These are phyloP conservation scores for Nomada fucata DNA, from an alignment of 2,888 invertebrate genomes.

Conservation along the genomic window DNA sequence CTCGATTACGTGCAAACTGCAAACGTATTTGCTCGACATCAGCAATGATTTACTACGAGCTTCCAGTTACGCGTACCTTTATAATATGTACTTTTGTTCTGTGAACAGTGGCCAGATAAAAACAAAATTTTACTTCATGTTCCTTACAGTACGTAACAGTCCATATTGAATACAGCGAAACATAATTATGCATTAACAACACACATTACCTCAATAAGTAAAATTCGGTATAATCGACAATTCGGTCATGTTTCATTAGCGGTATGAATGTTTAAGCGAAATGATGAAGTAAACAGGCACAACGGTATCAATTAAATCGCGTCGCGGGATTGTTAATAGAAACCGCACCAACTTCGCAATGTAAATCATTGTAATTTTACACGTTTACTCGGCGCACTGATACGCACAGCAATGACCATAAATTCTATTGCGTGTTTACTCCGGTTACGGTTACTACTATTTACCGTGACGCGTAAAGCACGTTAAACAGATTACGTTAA, in stretches of 20 bases:
- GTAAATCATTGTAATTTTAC: conserved; percentile 49
- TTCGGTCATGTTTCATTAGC: conserved; percentile 13
- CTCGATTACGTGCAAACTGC: background rate
- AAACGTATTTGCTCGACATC: background rate
- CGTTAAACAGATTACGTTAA: conserved; percentile 52
- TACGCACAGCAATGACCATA: conserved; percentile 44
- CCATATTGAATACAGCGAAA: no score
- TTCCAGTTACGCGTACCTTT: background rate
- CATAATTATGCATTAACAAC: no score
- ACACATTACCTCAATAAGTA: no score
- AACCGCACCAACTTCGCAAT: conserved; percentile 35
- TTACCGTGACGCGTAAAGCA: conserved; percentile 54
- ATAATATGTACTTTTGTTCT: no score
- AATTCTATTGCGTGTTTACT: conserved; percentile 38
- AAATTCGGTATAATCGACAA: conserved; percentile 2
- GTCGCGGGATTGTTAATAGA: conserved; percentile 35
- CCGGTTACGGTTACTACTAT: conserved; percentile 40
- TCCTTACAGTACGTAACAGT: no score
- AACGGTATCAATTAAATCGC: conserved; percentile 16
- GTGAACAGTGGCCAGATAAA: no score
- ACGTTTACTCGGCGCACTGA: conserved; percentile 38
- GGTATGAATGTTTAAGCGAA: conserved; percentile 19
- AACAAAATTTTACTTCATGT: no score
- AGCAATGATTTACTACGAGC: background rate
- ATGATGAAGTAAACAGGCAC: conserved; percentile 13